Percentiles rank a stretch among this genome's conserved stretches.
phyloP scores from a whole-genome alignment of 2,113 vertebrate genomes.

The Pterophyllum scalare region DNA sequence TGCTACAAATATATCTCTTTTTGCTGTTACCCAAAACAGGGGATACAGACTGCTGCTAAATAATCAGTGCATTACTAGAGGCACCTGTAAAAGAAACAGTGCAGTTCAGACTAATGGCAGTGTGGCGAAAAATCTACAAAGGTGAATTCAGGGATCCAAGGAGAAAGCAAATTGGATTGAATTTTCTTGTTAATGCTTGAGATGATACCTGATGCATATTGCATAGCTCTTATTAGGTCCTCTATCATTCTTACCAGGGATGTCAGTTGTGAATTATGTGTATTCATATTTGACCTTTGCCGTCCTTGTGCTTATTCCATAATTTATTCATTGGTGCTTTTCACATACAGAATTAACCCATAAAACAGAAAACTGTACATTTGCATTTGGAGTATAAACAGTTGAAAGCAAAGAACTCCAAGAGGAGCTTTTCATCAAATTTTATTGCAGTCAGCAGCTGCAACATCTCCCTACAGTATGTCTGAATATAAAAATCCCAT shows the following conservation, averaged over 20 bases:
- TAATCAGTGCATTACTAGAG: background rate
- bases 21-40: background rate
- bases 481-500: background rate
- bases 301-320: slow-evolving; percentile 29
- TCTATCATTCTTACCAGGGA: slow-evolving; percentile 32
- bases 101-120: background rate
- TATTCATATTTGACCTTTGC: slow-evolving; percentile 48
- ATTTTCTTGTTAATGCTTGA: slow-evolving; percentile 33
- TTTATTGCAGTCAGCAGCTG: background rate
- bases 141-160: slow-evolving; percentile 24
- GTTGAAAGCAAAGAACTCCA: background rate
- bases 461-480: background rate
- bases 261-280: slow-evolving; percentile 55
- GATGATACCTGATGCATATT: slow-evolving; percentile 54
- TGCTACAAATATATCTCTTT: background rate
- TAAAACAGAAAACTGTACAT: background rate
- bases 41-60: background rate
- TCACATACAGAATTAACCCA: background rate
- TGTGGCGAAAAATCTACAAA: background rate
- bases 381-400: slow-evolving; percentile 1
- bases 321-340: slow-evolving; percentile 22
- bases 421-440: background rate
- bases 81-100: background rate
- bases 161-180: slow-evolving; percentile 36
- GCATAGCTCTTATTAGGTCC: slow-evolving; percentile 30